phyloP scores from a whole-genome alignment of 2,888 invertebrate genomes.

The Agonopterix arenella region DNA sequence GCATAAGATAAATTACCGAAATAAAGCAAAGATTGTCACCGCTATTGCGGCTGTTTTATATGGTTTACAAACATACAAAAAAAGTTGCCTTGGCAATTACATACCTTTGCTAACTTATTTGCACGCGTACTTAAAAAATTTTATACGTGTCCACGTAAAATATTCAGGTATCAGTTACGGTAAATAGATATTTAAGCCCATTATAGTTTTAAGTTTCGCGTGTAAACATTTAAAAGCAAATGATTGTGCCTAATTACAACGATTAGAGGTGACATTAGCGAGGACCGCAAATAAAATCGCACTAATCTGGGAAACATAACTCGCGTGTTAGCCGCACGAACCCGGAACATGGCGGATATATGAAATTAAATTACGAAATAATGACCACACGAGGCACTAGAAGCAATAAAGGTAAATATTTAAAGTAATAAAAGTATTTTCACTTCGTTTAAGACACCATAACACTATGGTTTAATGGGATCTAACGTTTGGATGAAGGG shows the following conservation, averaged over 20 bases:
- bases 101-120: too few relatives aligned
- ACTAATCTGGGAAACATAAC: slow-evolving; percentile 9
- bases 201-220: background rate
- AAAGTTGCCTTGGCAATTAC: too few relatives aligned
- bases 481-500: slow-evolving; percentile 7
- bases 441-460: slow-evolving; percentile 7
- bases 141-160: too few relatives aligned
- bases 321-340: slow-evolving; percentile 3
- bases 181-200: background rate
- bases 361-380: slow-evolving; percentile 17
- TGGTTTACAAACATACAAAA: too few relatives aligned
- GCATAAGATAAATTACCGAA: too few relatives aligned
- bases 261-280: slow-evolving; percentile 14
- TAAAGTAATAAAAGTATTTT: slow-evolving; percentile 29
- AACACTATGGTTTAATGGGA: slow-evolving; percentile 5
- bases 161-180: background rate
- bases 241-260: slow-evolving; percentile 13
- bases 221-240: background rate
- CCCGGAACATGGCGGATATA: slow-evolving; percentile 7
- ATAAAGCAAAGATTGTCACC: too few relatives aligned
- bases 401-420: slow-evolving; percentile 23
- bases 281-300: slow-evolving; percentile 8
- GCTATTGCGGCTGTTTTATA: too few relatives aligned
- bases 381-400: slow-evolving; percentile 2
- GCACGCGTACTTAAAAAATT: too few relatives aligned